Conservation (phyloP, 2,888 invertebrate genomes). For the Pristionchus arcanus region DNA sequence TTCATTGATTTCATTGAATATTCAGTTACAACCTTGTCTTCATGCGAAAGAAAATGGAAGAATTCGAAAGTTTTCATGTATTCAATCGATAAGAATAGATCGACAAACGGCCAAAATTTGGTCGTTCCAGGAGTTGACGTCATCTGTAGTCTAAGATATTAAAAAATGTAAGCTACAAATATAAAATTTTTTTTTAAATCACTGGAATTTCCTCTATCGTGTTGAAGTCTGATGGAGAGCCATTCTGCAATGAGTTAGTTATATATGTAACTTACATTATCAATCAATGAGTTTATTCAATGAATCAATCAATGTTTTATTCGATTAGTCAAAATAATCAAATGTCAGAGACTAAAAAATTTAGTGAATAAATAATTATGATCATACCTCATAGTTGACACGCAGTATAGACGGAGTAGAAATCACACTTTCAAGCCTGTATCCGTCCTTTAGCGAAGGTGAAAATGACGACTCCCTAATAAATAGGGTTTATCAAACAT, state of each 20-base stretch:
- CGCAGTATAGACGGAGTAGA: background rate
- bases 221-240: background rate
- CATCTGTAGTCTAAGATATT: background rate
- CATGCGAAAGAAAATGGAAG: background rate
- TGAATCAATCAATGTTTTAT: no score
- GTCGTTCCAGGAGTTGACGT: background rate
- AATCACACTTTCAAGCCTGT: background rate
- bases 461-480: background rate
- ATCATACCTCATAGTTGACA: background rate
- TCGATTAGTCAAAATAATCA: no score
- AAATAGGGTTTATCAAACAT: background rate
- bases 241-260: background rate
- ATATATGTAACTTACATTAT: no score
- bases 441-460: background rate
- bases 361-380: no score
- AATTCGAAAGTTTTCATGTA: slow-evolving; percentile 41
- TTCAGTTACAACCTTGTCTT: background rate
- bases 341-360: no score
- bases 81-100: background rate
- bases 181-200: no score
- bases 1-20: background rate
- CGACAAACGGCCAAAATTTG: slow-evolving; percentile 12
- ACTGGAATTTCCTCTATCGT: background rate
- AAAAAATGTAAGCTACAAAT: background rate
- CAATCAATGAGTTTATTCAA: no score